These are phyloP conservation scores for Polia nebulosa DNA, from an alignment of 2,888 invertebrate genomes.

Conservation along the genomic window DNA sequence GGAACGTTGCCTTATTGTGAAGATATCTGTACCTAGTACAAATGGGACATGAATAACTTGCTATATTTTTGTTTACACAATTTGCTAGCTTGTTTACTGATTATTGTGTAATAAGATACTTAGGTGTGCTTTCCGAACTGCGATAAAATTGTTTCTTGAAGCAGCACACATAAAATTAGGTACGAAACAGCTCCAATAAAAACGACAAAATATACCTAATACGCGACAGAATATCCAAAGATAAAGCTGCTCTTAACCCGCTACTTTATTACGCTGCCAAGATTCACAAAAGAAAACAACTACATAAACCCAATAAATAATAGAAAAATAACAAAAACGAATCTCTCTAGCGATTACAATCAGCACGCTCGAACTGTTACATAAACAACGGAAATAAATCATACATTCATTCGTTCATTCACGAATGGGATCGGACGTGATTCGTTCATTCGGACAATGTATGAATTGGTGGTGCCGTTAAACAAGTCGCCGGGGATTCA, in stretches of 20 bases:
- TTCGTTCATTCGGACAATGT: constrained; percentile 53
- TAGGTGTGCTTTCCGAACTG: constrained; percentile 9
- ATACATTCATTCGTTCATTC: constrained; percentile 59
- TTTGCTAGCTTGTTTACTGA: constrained; percentile 1
- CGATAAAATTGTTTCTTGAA: constrained; percentile 9
- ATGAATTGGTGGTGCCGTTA: constrained; percentile 47
- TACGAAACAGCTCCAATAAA: constrained; percentile 33
- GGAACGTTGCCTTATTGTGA: constrained; percentile 3
- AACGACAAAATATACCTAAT: constrained; percentile 37
- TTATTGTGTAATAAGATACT: neutral
- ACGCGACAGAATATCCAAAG: constrained; percentile 31
- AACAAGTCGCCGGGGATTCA: constrained; percentile 41
- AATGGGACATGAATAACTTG: neutral
- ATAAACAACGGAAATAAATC: constrained; percentile 66
- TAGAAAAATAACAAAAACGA: constrained; percentile 64
- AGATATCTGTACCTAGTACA: neutral
- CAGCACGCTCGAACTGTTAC: constrained; percentile 60
- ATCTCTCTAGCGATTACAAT: constrained; percentile 64
- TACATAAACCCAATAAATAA: constrained; percentile 63
- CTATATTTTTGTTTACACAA: neutral
- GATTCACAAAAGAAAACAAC: constrained; percentile 56
- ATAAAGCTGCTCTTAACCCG: constrained; percentile 45
- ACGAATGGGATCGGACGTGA: constrained; percentile 59
- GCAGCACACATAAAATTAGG: constrained; percentile 31
- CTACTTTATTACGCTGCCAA: constrained; percentile 49